phyloP scores from a whole-genome alignment of 2,113 vertebrate genomes.

The Lepisosteus osseus region DNA sequence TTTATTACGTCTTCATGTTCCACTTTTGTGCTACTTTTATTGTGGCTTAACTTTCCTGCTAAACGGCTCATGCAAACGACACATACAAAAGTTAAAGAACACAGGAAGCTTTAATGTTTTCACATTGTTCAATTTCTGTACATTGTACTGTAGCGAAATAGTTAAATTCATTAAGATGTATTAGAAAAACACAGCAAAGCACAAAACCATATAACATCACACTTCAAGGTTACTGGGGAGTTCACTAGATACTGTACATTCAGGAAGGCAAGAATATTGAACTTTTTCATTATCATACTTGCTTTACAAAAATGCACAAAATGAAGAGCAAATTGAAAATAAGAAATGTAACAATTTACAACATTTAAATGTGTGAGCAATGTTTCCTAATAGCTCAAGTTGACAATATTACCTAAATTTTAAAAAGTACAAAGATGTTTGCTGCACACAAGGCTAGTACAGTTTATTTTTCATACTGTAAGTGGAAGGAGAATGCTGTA shows the following conservation, averaged over 20 bases:
- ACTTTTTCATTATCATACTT: too few species aligned
- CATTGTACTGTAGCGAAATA: slow-evolving; percentile 1
- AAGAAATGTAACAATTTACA: too few species aligned
- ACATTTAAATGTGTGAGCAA: too few species aligned
- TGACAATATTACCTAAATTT: too few species aligned
- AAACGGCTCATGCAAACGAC: background rate
- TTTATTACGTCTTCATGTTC: background rate
- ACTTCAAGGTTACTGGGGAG: background rate
- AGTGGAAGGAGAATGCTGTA: too few species aligned
- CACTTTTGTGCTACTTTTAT: background rate
- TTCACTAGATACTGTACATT: background rate
- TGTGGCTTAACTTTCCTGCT: too few species aligned
- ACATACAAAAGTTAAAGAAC: background rate
- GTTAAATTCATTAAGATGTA: slow-evolving; percentile 1
- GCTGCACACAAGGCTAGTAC: too few species aligned
- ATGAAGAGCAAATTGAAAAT: too few species aligned
- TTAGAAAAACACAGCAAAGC: background rate
- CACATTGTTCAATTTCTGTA: slow-evolving; percentile 7
- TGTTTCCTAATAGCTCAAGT: too few species aligned
- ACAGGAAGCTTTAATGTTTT: slow-evolving; percentile 13
- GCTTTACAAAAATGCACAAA: too few species aligned
- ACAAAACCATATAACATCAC: background rate
- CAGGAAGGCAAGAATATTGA: background rate
- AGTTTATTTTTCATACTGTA: too few species aligned
- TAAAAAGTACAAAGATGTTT: too few species aligned